Conservation (phyloP, 2,113 vertebrate species). For the Glaucomys volans region DNA sequence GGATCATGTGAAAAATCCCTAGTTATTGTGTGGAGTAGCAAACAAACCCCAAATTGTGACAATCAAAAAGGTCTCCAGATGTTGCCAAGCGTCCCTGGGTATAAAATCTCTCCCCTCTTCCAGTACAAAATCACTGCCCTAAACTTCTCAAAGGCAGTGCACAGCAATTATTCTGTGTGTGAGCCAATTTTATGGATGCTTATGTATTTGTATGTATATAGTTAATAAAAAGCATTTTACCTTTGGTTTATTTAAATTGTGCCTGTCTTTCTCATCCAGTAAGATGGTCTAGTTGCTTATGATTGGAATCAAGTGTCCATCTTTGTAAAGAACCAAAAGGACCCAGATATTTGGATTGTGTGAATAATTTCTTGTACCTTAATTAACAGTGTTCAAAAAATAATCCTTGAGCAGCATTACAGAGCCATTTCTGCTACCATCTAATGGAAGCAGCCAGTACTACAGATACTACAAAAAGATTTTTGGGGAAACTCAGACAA, state of each 20-base stretch:
- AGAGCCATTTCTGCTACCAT: background rate
- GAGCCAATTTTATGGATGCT: background rate
- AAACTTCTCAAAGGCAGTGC: background rate
- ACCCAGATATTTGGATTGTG: background rate
- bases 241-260: slow-evolving; percentile 2
- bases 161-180: background rate
- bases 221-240: background rate
- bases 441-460: background rate
- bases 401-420: background rate
- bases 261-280: background rate
- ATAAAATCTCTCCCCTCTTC: background rate
- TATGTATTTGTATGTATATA: background rate
- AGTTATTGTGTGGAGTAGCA: background rate
- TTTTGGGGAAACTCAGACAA: background rate
- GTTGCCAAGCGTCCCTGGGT: background rate
- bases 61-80: background rate
- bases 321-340: background rate
- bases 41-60: background rate
- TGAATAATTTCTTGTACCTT: background rate
- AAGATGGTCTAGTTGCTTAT: background rate
- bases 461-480: background rate
- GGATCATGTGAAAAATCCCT: background rate
- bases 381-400: background rate
- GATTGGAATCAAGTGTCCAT: background rate
- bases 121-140: background rate